Percentiles rank a stretch among this genome's conserved stretches.
Conservation (phyloP, 2,888 invertebrate genomes). For the Epirrhoe alternata region DNA sequence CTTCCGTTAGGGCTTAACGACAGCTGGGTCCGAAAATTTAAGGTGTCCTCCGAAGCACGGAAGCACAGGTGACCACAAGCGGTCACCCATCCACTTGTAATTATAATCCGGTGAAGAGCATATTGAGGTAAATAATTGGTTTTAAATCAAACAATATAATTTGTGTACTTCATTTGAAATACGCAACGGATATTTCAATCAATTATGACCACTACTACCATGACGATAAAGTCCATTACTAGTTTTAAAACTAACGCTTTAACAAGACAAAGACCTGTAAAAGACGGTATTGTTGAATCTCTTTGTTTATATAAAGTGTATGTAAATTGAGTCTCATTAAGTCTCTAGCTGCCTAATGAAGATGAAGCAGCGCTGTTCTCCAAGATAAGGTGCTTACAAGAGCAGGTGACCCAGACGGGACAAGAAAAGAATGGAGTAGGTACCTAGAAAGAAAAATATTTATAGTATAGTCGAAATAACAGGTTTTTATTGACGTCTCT, state of each 20-base stretch:
- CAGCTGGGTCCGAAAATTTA: no score
- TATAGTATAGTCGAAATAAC: not conserved
- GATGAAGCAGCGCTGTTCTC: slow-evolving; percentile 43
- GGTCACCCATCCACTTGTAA: no score
- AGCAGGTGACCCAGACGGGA: slow-evolving; percentile 40
- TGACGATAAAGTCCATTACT: not conserved
- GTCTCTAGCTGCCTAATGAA: slow-evolving; percentile 48
- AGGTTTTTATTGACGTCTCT: no score
- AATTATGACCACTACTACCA: not conserved
- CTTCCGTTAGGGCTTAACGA: no score
- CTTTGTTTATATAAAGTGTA: slow-evolving; percentile 43
- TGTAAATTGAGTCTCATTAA: slow-evolving; percentile 51
- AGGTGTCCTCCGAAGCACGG: no score
- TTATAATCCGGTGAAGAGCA: no score
- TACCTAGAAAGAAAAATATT: not conserved
- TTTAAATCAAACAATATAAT: no score
- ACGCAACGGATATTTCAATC: not conserved
- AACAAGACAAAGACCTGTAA: slow-evolving; percentile 16
- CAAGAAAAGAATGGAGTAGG: slow-evolving; percentile 27
- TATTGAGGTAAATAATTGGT: no score
- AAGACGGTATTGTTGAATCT: slow-evolving; percentile 31
- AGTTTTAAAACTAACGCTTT: not conserved
- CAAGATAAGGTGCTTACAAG: slow-evolving; percentile 48
- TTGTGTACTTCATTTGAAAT: not conserved
- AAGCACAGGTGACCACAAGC: no score